Conservation (phyloP, 1,140 invertebrate genomes). For the Fopius arisanus region DNA sequence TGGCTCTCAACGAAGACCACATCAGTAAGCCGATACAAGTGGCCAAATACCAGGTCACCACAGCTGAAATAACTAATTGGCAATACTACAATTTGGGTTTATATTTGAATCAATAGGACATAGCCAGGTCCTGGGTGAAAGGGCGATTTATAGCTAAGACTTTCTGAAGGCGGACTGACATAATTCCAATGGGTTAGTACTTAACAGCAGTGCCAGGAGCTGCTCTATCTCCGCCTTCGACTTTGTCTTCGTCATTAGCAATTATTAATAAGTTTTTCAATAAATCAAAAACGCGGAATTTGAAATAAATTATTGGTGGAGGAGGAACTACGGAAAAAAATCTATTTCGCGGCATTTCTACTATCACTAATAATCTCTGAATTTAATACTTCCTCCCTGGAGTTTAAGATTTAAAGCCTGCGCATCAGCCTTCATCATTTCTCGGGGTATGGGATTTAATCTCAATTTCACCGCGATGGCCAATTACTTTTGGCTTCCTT, state of each 20-base stretch:
- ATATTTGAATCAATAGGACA: slow-evolving; percentile 32
- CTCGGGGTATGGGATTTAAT: slow-evolving; percentile 5
- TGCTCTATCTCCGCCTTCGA: slow-evolving; percentile 1
- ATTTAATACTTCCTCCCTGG: slow-evolving; percentile 2
- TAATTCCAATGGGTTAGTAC: neutral
- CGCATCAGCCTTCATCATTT: slow-evolving; percentile 18
- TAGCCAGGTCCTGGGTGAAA: neutral
- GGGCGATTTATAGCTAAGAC: neutral
- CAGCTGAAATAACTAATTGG: slow-evolving; percentile 44
- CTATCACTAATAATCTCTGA: neutral
- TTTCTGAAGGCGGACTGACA: neutral
- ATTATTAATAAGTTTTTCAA: no score
- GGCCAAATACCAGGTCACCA: neutral
- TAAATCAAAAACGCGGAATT: no score
- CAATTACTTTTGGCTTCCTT: slow-evolving; percentile 31
- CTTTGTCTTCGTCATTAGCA: neutral
- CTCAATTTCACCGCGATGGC: slow-evolving; percentile 14
- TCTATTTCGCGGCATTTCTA: no score
- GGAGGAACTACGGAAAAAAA: no score
- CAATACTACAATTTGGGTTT: slow-evolving; percentile 32
- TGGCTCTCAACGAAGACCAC: neutral
- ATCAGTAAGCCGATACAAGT: slow-evolving; percentile 40
- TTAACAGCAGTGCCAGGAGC: neutral
- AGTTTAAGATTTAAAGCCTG: neutral
- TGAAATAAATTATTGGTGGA: no score